A percentile compares a stretch with the other conserved stretches of the same genome.
phyloP scores from a whole-genome alignment of 64 coral and sea anemone genomes.

The Hydrozoanthus tunicans region DNA sequence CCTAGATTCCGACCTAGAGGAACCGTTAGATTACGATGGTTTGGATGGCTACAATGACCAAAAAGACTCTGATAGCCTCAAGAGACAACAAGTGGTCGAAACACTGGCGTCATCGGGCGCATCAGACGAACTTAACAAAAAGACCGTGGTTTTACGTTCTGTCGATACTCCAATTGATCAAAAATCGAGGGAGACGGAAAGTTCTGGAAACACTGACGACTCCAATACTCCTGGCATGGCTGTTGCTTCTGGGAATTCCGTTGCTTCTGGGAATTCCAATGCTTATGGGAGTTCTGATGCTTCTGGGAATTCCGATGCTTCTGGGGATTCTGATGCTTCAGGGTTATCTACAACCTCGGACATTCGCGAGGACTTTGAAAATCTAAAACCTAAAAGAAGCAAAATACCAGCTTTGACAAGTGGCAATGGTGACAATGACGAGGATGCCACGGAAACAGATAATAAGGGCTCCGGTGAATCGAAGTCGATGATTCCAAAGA shows the following conservation, averaged over 20 bases:
- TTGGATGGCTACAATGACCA: not conserved
- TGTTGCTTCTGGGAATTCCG: not conserved
- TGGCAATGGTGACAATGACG: not conserved
- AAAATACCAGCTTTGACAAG: not conserved
- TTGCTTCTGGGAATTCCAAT: not conserved
- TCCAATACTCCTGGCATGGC: not conserved
- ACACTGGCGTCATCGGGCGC: not conserved
- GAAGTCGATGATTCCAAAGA: not conserved
- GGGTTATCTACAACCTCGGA: not conserved
- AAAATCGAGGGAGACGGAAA: not conserved
- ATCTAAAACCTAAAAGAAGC: conserved; percentile 22
- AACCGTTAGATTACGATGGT: conserved; percentile 2
- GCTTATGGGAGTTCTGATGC: not conserved
- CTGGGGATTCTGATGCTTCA: not conserved
- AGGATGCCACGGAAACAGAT: conserved; percentile 4
- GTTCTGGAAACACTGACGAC: not conserved
- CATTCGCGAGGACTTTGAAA: not conserved
- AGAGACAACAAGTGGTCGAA: not conserved
- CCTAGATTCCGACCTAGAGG: conserved; percentile 27
- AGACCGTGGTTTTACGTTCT: not conserved
- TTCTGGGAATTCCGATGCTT: not conserved
- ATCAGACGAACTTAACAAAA: not conserved
- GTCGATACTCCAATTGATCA: not conserved
- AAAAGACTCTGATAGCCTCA: not conserved
- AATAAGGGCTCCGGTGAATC: conserved; percentile 16